Conservation (phyloP, 2,888 invertebrate genomes). For the Hypena proboscidalis region DNA sequence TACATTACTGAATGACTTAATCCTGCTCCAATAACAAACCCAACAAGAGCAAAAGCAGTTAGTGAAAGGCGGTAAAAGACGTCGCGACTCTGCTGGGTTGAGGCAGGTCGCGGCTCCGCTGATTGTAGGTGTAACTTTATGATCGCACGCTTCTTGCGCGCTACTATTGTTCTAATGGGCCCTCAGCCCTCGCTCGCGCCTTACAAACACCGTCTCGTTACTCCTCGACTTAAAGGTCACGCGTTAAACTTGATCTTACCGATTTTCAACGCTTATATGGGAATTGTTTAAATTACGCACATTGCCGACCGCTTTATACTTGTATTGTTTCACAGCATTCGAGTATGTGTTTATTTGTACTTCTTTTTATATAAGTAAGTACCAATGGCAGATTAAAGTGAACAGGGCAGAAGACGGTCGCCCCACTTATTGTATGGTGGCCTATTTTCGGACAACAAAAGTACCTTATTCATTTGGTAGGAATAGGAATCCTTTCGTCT, state of each 20-base stretch:
- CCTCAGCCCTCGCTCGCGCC: conserved; percentile 57
- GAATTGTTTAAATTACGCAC: conserved; percentile 58
- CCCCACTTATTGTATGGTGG: too few relatives aligned
- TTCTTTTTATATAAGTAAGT: background rate
- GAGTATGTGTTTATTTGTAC: conserved; percentile 39
- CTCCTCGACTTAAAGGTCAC: conserved; percentile 66
- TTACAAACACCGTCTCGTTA: conserved; percentile 66
- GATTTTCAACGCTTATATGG: conserved; percentile 70
- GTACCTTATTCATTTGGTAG: too few relatives aligned
- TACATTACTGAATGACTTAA: too few relatives aligned
- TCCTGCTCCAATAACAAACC: background rate
- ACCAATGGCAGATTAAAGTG: too few relatives aligned
- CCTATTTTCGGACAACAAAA: too few relatives aligned
- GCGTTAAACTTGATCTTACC: conserved; percentile 69
- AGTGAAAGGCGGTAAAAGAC: conserved; percentile 48
- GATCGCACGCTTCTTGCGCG: conserved; percentile 75
- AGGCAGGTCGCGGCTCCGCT: conserved; percentile 70
- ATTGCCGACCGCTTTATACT: conserved; percentile 48
- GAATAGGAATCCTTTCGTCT: too few relatives aligned
- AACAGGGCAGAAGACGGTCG: too few relatives aligned
- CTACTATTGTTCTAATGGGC: conserved; percentile 80
- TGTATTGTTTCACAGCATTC: conserved; percentile 42
- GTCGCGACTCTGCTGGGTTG: conserved; percentile 53
- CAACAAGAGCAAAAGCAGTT: conserved; percentile 12
- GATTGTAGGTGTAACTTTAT: conserved; percentile 76